Percentiles rank a stretch among this genome's conserved stretches.
These are phyloP conservation scores for Chiroxiphia lanceolata DNA, from an alignment of 2,797 vertebrate species.

Conservation along the genomic window DNA sequence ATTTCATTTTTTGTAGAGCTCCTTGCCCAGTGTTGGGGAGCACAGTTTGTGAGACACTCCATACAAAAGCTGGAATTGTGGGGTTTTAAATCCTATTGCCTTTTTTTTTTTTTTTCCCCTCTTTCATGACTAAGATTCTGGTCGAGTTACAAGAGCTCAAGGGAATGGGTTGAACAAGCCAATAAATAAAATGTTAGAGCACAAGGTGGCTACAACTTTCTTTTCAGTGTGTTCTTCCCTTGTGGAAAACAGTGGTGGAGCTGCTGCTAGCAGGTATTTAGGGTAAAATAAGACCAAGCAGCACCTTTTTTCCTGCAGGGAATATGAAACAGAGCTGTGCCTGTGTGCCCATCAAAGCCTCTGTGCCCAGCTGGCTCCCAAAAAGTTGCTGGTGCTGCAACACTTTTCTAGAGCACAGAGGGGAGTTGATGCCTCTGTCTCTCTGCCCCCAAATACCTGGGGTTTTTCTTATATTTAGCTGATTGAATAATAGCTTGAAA, in stretches of 20 bases:
- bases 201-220: background rate
- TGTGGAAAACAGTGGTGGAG: background rate
- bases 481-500: background rate
- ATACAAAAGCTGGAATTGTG: background rate
- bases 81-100: background rate
- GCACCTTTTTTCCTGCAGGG: background rate
- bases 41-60: background rate
- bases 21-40: background rate
- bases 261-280: background rate
- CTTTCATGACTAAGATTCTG: background rate
- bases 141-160: conserved; percentile 17
- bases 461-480: background rate
- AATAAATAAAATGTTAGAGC: conserved; percentile 11
- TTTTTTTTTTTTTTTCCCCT: background rate
- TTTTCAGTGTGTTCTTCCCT: background rate
- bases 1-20: background rate
- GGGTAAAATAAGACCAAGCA: background rate
- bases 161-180: conserved; percentile 40
- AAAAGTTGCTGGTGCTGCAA: background rate
- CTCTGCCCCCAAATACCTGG: background rate
- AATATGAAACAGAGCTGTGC: background rate
- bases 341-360: background rate
- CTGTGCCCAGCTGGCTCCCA: background rate
- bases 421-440: background rate
- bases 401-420: accelerated